phyloP scores from a whole-genome alignment of 2,113 vertebrate genomes.

The human (Homo sapiens) region GRCh38 chr2:144601001-144601500 shows the following conservation, averaged over 20 bases:
- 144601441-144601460: neutral
- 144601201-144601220: constrained; percentile 3
- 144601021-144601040: neutral
- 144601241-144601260: neutral
- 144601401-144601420: no score
- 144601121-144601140: neutral
- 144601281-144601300: neutral
- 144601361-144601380: no score
- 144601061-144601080: constrained; percentile 37
- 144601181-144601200: neutral
- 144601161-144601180: neutral
- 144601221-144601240: neutral
- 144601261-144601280: neutral
- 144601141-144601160: neutral
- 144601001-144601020: neutral
- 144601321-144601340: constrained; percentile 4
- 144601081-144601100: neutral
- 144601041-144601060: neutral
- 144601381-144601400: no score
- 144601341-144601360: neutral
- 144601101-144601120: neutral
- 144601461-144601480: constrained; percentile 4
- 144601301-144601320: constrained; percentile 30
- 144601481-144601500: constrained; percentile 29
- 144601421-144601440: neutral